These are phyloP conservation scores for Guaruba guarouba DNA, from an alignment of 2,113 vertebrate species.

Conservation along the genomic window DNA sequence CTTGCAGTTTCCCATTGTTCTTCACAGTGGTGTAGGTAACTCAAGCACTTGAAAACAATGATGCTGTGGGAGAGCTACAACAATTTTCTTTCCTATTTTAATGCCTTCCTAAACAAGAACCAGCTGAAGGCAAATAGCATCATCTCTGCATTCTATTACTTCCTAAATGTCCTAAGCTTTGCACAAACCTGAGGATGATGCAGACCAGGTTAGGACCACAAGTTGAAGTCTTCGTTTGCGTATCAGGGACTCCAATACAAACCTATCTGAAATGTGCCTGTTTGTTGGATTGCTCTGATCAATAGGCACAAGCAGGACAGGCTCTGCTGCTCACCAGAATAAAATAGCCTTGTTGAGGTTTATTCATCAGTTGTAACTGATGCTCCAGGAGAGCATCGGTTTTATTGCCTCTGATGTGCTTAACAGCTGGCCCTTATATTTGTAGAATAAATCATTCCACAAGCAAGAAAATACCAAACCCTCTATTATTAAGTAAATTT, in stretches of 20 bases:
- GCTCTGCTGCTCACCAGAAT: fast-evolving
- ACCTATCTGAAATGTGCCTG: neutral
- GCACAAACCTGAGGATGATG: neutral
- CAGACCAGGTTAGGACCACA: neutral
- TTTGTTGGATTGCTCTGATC: neutral
- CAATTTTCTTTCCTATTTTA: neutral
- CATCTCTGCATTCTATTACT: neutral
- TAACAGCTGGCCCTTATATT: neutral
- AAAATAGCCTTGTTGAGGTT: neutral
- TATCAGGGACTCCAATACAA: neutral
- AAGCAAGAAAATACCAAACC: neutral
- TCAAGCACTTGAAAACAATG: neutral
- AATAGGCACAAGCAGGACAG: neutral
- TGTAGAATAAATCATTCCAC: neutral
- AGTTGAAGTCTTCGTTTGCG: neutral
- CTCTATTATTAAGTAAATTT: neutral
- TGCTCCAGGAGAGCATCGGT: neutral
- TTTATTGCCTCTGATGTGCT: neutral
- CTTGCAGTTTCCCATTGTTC: neutral
- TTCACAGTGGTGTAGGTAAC: neutral
- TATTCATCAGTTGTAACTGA: neutral
- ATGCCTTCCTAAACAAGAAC: neutral
- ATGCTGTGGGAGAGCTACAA: neutral
- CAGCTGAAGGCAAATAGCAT: neutral
- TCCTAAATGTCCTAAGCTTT: neutral